Percentiles rank a stretch among this genome's conserved stretches.
phyloP scores from a whole-genome alignment of 1,140 invertebrate species.

The Diabrotica undecimpunctata region DNA sequence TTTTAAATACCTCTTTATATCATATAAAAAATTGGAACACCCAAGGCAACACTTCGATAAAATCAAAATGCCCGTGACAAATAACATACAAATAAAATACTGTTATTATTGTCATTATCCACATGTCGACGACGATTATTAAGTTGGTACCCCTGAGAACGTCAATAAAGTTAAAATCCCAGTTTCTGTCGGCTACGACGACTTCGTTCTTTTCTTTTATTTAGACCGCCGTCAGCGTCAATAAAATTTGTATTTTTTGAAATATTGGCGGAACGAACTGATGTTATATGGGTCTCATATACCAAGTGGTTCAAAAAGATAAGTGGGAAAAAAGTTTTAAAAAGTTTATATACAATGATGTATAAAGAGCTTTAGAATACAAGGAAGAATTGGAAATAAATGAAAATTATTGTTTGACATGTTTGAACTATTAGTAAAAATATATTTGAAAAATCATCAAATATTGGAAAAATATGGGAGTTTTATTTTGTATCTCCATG shows the following conservation, averaged over 20 bases:
- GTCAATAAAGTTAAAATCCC: background rate
- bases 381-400: too few species aligned
- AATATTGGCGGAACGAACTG: conserved; percentile 11
- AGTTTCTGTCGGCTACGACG: background rate
- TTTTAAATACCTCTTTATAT: too few species aligned
- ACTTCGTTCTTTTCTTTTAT: background rate
- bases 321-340: too few species aligned
- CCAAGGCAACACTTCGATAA: background rate
- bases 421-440: too few species aligned
- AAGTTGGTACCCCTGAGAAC: background rate
- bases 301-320: background rate
- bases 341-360: too few species aligned
- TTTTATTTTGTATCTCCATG: too few species aligned
- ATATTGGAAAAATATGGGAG: too few species aligned
- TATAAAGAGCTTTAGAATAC: too few species aligned
- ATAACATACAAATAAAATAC: conserved; percentile 5
- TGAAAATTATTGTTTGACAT: too few species aligned
- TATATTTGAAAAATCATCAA: too few species aligned
- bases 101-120: conserved; percentile 10
- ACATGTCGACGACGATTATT: conserved; percentile 1
- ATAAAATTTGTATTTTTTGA: conserved; percentile 11
- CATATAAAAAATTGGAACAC: too few species aligned
- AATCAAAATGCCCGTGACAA: background rate
- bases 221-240: background rate
- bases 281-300: background rate